Evolutionary conservation across 2,113 vertebrate species (phyloP), one percentile per base, ranked within the genome.

Genomic region (Lepus timidus): DNA sequence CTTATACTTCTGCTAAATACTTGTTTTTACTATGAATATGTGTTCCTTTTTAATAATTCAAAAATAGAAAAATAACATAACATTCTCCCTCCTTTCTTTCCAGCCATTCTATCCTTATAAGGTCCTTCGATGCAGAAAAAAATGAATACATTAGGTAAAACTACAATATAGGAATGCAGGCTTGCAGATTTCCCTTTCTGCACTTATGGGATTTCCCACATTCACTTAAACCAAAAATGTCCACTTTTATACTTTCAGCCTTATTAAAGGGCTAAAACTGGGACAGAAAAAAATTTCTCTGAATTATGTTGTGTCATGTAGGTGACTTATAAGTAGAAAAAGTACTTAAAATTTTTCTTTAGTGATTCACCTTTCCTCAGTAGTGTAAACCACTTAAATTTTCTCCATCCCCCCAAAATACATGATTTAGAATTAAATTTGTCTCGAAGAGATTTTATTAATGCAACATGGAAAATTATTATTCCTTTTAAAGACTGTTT

Each of bases 11-110:
- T 27, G 73, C 27, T 62, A 95, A 91, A 71, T n/a, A 76, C 22
- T 68, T 67, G 85, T 39, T 78, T 65, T 71, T 70, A 64, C 7
- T 44, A 36, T 65, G 29, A 51, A 68, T 86, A 68, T 49, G 36
- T 13, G 85, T 93, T 80, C 58, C 33, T 76, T 85, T 92, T 73
- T 81, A 92, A 94, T 85, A 11, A 93, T 85, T 84, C 1, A 95
- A 88, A 93, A 81, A 84, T 14, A 82, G 1, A 75, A 39, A 92
- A 12, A 44, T 27, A 89, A 91, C 51, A 85, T 90, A 93, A 94
- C 5, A 79, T 13, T 27, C 4, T n/a, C 29, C 4, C 9, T 75
- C 36, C 16, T 55, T 27, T 75, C 27, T 44, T 16, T 6, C 22
- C 29, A 81, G 36, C 62, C 62, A 68, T 13, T 75, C 25, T 58